Base-by-base conservation (phyloP, 2,797 vertebrate genomes). In the Diglossa cyanea region DNA sequence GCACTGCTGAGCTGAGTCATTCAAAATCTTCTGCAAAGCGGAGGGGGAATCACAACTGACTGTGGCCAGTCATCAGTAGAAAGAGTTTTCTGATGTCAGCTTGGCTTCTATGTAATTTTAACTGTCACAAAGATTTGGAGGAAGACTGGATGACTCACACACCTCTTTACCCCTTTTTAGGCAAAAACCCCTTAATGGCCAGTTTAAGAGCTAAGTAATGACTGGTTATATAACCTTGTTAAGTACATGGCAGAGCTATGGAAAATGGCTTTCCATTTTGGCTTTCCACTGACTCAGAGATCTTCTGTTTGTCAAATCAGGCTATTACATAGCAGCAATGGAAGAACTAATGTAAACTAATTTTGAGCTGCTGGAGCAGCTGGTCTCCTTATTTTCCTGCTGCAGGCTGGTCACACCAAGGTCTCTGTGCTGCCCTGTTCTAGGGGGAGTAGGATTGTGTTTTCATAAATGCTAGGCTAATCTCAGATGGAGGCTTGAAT, bases 201-300 rank as follows among this genome's bases (percentile, higher is more conserved):
- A 70, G 79, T 75, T 93, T 74, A 77, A 71, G 45, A 87, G 70
- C 58, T 71, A 42, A 63, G 42, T 90, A 93, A 95, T 73, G 30
- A 17, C 74, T 88, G 63, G 33, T 96, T 97, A 83, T 55, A 42
- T 90, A 96, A 93, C 72, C 60, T 88, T 79, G 61, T 76, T 88
- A 95, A 82, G 57, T 47, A 79, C 48, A 58, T 47, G 66, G 68
- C 65, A 88, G 55, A 93, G 47, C 35, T 51, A 60, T 28, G 89
- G 78, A 92, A 96, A 95, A 89, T 86, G 71, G 51, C 65, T 82
- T 94, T 96, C 85, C 79, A 19, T 92, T 91, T 67, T 15, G 19
- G 31, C 76, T 97, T 97, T 96, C 94, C 88, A 91, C 94, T 96
- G 95, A 96, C 88, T 95, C 67, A 83, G 95, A 93, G 62, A 35